Percentiles rank a stretch among this genome's conserved stretches.
Evolutionary conservation across 2,797 vertebrate species (phyloP).

Genomic region (Phrynocephalus guinanensis): DNA sequence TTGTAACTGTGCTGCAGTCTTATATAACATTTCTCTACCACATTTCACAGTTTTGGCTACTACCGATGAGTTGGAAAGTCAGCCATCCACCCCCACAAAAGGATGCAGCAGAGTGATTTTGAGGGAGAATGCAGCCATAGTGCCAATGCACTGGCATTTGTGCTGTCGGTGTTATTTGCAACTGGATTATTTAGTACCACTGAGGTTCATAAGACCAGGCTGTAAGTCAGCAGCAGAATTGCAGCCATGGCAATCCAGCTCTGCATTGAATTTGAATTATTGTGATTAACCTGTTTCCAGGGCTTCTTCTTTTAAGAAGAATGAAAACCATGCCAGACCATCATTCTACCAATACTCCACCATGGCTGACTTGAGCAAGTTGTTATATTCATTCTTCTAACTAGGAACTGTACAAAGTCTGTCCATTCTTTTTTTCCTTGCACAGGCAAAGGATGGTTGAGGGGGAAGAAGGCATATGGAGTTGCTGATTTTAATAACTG

Average conservation of each 20-base stretch:
- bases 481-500: background rate
- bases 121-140: background rate
- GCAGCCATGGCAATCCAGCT: background rate
- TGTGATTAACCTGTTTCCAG: background rate
- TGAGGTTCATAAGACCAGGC: background rate
- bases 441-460: background rate
- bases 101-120: background rate
- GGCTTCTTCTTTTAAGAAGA: background rate
- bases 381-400: background rate
- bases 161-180: background rate
- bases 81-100: background rate
- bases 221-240: background rate
- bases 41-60: background rate
- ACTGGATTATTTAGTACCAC: background rate
- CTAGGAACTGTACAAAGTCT: background rate
- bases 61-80: background rate
- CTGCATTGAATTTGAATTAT: background rate
- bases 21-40: background rate
- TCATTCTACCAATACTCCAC: background rate
- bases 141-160: background rate
- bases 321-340: background rate
- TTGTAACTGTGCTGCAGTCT: background rate
- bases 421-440: background rate
- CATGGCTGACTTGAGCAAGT: background rate
- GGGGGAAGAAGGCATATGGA: background rate